These are phyloP conservation scores for Scytalopus superciliaris DNA, from an alignment of 2,113 vertebrate species.

Conservation along the genomic window DNA sequence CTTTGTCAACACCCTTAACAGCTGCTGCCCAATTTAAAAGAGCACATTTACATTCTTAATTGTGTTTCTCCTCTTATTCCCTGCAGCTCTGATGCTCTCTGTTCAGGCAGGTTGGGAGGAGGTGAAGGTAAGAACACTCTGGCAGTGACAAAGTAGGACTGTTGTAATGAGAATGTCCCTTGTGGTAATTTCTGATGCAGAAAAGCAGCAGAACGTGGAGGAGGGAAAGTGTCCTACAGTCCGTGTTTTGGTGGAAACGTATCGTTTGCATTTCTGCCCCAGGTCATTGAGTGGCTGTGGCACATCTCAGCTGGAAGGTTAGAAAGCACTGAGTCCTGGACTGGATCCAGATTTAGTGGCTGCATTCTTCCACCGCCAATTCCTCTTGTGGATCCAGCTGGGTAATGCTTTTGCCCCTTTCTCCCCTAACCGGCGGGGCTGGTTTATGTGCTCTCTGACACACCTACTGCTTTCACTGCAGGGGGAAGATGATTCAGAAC, in stretches of 20 bases:
- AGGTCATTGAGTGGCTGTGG: neutral
- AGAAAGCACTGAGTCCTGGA: neutral
- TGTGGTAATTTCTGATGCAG: neutral
- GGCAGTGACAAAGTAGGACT: neutral
- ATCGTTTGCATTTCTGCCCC: rapidly evolving
- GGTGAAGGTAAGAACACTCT: neutral
- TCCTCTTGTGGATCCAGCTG: neutral
- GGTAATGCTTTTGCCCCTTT: neutral
- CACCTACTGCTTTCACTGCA: neutral
- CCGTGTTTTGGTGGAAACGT: neutral
- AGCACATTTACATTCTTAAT: neutral
- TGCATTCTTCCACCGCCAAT: neutral
- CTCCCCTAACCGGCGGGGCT: neutral
- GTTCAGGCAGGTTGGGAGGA: neutral
- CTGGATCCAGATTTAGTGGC: neutral
- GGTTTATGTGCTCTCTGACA: neutral
- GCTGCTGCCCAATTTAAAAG: neutral
- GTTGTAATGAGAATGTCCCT: rapidly evolving
- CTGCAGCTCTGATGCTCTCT: neutral
- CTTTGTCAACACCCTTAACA: neutral
- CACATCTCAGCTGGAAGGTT: neutral
- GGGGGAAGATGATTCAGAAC: neutral
- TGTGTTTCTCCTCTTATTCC: neutral
- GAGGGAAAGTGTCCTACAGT: neutral
- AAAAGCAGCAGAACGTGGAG: neutral